Evolutionary conservation across 2,797 vertebrate species (phyloP).

Genomic region (Fistularia tabacaria): DNA sequence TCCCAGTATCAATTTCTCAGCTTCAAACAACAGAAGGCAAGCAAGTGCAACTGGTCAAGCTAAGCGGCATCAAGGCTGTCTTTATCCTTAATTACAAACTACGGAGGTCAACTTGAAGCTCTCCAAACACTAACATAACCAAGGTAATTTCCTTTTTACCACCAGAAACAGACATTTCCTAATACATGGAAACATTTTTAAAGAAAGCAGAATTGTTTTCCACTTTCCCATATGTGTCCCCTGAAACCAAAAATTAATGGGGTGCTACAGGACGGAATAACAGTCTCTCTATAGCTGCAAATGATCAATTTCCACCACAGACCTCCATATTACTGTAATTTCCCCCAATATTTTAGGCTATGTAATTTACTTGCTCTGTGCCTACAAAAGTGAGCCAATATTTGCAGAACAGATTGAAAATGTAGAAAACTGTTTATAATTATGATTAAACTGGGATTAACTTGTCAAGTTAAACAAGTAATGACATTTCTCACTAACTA

Average conservation of each 20-base stretch:
- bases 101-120: slow-evolving; percentile 48
- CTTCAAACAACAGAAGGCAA: slow-evolving; percentile 52
- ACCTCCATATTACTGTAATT: too few relatives aligned
- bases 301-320: too few relatives aligned
- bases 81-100: slow-evolving; percentile 73
- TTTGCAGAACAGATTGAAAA: too few relatives aligned
- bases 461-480: too few relatives aligned
- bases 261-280: slow-evolving; percentile 8
- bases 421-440: too few relatives aligned
- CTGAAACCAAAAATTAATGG: slow-evolving; percentile 15
- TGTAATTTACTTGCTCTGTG: too few relatives aligned
- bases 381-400: too few relatives aligned
- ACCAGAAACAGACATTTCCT: slow-evolving; percentile 34
- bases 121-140: slow-evolving; percentile 22
- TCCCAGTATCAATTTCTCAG: slow-evolving; percentile 24
- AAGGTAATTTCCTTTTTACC: slow-evolving; percentile 48
- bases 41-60: slow-evolving; percentile 52
- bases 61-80: slow-evolving; percentile 42
- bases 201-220: slow-evolving; percentile 31
- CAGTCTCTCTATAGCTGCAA: slow-evolving; percentile 5
- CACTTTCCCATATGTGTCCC: slow-evolving; percentile 31
- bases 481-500: too few relatives aligned
- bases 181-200: slow-evolving; percentile 34
- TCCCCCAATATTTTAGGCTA: too few relatives aligned
- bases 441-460: too few relatives aligned